A percentile compares a stretch with the other conserved stretches of the same genome.
phyloP scores from a whole-genome alignment of 2,113 vertebrate species.

The Hippocampus barbouri region DNA sequence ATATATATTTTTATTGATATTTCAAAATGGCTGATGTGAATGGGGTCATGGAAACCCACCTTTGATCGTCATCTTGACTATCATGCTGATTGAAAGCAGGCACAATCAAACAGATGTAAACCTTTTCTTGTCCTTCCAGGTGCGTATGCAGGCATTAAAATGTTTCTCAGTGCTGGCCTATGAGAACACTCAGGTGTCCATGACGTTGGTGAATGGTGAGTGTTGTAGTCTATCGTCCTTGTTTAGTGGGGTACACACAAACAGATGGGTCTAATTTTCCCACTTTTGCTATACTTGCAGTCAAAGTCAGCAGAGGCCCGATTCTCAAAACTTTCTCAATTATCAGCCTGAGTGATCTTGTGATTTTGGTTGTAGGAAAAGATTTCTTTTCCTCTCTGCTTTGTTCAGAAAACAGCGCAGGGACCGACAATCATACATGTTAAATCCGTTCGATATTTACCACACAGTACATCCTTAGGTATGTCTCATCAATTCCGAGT shows the following conservation, averaged over 20 bases:
- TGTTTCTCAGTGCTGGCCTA: conserved; percentile 97
- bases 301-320: neutral
- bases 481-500: neutral
- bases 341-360: neutral
- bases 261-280: neutral
- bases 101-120: neutral
- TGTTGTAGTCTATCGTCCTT: neutral
- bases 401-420: no score
- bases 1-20: neutral
- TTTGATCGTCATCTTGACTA: neutral
- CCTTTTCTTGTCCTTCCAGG: conserved; percentile 66
- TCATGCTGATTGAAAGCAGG: neutral
- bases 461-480: no score
- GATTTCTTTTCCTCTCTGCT: no score
- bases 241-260: neutral
- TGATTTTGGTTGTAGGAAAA: neutral
- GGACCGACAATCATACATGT: no score
- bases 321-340: neutral
- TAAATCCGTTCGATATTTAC: no score
- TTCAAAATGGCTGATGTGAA: neutral
- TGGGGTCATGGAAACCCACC: neutral
- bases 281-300: neutral
- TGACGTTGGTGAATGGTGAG: conserved; percentile 95
- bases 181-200: conserved; percentile 95
- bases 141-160: conserved; percentile 96